Evolutionary conservation across 2,888 invertebrate species (phyloP).

Genomic region (Philopedon plagiatum): DNA sequence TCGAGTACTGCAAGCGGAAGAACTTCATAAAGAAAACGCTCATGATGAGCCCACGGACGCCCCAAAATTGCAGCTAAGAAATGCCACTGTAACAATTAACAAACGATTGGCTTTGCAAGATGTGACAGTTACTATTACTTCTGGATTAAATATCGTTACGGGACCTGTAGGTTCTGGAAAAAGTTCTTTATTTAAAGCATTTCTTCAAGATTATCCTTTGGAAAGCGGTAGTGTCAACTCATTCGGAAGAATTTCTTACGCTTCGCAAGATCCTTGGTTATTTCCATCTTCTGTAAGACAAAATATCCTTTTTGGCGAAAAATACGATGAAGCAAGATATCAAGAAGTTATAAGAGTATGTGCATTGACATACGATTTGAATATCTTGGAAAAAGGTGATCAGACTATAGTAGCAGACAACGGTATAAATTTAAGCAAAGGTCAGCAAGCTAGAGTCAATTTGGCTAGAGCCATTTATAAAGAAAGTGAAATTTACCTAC

Average conservation of each 20-base stretch:
- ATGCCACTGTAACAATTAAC: slow-evolving; percentile 57
- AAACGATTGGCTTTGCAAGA: slow-evolving; percentile 51
- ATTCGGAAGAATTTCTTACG: slow-evolving; percentile 72
- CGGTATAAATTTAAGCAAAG: slow-evolving; percentile 80
- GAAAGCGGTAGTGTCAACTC: slow-evolving; percentile 66
- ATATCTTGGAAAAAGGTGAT: slow-evolving; percentile 82
- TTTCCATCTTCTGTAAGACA: slow-evolving; percentile 76
- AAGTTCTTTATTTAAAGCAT: slow-evolving; percentile 67
- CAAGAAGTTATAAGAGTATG: slow-evolving; percentile 72
- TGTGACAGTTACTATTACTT: slow-evolving; percentile 24
- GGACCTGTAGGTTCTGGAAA: slow-evolving; percentile 82
- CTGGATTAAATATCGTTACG: slow-evolving; percentile 71
- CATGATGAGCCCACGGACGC: slow-evolving; percentile 50
- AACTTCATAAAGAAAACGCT: slow-evolving; percentile 56
- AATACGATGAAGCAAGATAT: slow-evolving; percentile 68
- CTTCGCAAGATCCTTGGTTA: slow-evolving; percentile 77
- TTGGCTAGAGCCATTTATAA: slow-evolving; percentile 88
- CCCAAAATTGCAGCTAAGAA: slow-evolving; percentile 54
- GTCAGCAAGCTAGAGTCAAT: slow-evolving; percentile 89
- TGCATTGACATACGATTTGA: slow-evolving; percentile 79
- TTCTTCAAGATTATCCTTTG: slow-evolving; percentile 67
- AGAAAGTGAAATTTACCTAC: slow-evolving; percentile 84
- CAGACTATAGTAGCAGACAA: slow-evolving; percentile 84
- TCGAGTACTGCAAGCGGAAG: slow-evolving; percentile 74
- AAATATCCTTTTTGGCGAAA: slow-evolving; percentile 83